These are phyloP conservation scores for Diloba caeruleocephala DNA, from an alignment of 2,888 invertebrate genomes.

Conservation along the genomic window DNA sequence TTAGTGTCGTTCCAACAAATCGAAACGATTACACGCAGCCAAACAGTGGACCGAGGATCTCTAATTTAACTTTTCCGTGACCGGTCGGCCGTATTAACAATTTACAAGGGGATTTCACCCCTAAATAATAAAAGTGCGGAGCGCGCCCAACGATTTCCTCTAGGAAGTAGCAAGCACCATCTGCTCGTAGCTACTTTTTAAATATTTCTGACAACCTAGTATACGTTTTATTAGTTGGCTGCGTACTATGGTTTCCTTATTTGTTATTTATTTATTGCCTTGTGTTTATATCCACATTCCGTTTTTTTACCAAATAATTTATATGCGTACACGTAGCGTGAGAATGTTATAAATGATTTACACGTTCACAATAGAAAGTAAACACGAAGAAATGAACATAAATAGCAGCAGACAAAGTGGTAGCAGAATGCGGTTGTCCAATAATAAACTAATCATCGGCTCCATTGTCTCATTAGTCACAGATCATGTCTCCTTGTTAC, in stretches of 20 bases:
- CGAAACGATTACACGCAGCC: slow-evolving; percentile 71
- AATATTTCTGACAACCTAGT: slow-evolving; percentile 69
- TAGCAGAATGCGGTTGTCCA: slow-evolving; percentile 32
- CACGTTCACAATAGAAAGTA: slow-evolving; percentile 44
- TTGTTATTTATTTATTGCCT: slow-evolving; percentile 40
- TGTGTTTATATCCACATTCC: slow-evolving; percentile 36
- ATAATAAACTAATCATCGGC: slow-evolving; percentile 45
- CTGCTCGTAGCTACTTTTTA: slow-evolving; percentile 67
- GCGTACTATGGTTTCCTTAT: slow-evolving; percentile 38
- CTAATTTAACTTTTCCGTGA: slow-evolving; percentile 84
- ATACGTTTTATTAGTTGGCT: slow-evolving; percentile 51
- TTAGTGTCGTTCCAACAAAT: slow-evolving; percentile 72
- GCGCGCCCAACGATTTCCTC: slow-evolving; percentile 74
- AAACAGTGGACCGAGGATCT: slow-evolving; percentile 66
- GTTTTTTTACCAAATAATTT: slow-evolving; percentile 38
- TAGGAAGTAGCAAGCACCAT: slow-evolving; percentile 64
- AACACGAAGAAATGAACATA: slow-evolving; percentile 41
- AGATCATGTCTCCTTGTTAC: slow-evolving; percentile 52
- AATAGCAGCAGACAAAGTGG: slow-evolving; percentile 47
- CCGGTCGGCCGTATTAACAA: slow-evolving; percentile 71
- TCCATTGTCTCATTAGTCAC: slow-evolving; percentile 62
- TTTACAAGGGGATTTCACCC: slow-evolving; percentile 80
- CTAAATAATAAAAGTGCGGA: slow-evolving; percentile 80
- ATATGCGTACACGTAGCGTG: slow-evolving; percentile 43
- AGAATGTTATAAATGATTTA: slow-evolving; percentile 46